Evolutionary conservation across 2,888 invertebrate genomes (phyloP).

Genomic region (Oeneis ivallda): DNA sequence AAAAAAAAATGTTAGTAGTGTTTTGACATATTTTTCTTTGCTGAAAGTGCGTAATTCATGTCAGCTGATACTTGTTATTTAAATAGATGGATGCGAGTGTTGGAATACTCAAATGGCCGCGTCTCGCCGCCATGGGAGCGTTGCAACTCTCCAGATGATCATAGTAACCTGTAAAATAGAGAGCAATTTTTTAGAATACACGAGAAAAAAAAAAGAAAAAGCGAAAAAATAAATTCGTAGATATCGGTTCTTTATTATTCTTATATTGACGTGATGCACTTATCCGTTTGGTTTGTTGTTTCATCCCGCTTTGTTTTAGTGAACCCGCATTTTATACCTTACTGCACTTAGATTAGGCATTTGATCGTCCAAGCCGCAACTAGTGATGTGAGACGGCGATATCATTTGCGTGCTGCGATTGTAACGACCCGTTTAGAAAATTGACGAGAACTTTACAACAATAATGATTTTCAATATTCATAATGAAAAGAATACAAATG

Average conservation of each 20-base stretch:
- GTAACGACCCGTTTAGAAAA: neutral
- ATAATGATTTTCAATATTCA: neutral
- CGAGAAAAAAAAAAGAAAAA: slow-evolving; percentile 58
- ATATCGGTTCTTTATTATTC: slow-evolving; percentile 58
- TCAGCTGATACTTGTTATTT: slow-evolving; percentile 77
- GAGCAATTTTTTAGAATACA: slow-evolving; percentile 70
- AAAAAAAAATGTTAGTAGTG: slow-evolving; percentile 81
- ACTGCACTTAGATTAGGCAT: slow-evolving; percentile 64
- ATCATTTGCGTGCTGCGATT: neutral
- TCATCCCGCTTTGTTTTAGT: slow-evolving; percentile 77
- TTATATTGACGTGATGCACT: slow-evolving; percentile 76
- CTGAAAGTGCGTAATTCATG: slow-evolving; percentile 83
- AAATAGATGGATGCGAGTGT: slow-evolving; percentile 55
- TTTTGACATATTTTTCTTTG: slow-evolving; percentile 83
- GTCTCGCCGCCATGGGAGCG: slow-evolving; percentile 61
- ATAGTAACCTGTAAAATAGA: slow-evolving; percentile 72
- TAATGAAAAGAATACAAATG: too few species aligned
- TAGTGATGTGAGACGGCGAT: slow-evolving; percentile 14
- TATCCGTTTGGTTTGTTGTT: slow-evolving; percentile 66
- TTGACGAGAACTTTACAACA: neutral
- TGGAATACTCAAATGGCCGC: slow-evolving; percentile 71
- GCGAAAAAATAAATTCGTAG: slow-evolving; percentile 65
- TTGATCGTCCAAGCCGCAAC: slow-evolving; percentile 20
- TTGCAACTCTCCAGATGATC: slow-evolving; percentile 61
- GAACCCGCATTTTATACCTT: slow-evolving; percentile 58